Conservation (phyloP, 2,797 vertebrate species). For the Dromococcyx pavoninus region DNA sequence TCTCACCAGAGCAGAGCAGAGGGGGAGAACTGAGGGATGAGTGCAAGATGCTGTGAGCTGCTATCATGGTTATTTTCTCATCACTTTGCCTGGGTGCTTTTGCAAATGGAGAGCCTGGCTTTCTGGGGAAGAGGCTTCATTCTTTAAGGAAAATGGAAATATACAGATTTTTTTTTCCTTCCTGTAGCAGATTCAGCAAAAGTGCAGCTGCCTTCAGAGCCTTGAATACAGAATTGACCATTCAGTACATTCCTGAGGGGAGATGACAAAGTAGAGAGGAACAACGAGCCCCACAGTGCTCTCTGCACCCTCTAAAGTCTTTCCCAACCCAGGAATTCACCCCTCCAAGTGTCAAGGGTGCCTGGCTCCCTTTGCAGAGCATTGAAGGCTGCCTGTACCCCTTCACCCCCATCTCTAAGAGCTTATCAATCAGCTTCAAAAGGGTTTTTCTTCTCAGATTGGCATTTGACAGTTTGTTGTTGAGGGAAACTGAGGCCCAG, state of each 20-base stretch:
- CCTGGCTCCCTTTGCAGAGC: neutral
- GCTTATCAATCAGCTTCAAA: neutral
- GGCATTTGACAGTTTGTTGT: neutral
- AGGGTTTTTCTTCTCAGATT: neutral
- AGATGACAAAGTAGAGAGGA: slow-evolving; percentile 39
- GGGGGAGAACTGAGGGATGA: neutral
- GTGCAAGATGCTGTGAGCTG: neutral
- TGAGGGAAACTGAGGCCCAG: neutral
- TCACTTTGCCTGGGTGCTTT: neutral
- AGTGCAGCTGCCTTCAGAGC: slow-evolving; percentile 57
- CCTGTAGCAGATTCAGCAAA: slow-evolving; percentile 66
- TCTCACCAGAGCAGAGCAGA: no score
- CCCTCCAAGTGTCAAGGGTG: neutral
- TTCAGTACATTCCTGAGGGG: slow-evolving; percentile 38
- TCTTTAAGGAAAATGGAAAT: slow-evolving; percentile 59
- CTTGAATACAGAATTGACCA: slow-evolving; percentile 58
- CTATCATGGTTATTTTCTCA: neutral
- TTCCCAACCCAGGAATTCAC: neutral
- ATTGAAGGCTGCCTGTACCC: neutral
- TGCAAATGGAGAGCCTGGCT: neutral
- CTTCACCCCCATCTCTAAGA: neutral
- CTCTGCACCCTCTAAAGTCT: neutral
- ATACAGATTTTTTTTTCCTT: slow-evolving; percentile 51
- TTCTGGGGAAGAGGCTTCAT: slow-evolving; percentile 27
- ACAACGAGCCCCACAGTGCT: slow-evolving; percentile 30